phyloP scores from a whole-genome alignment of 2,113 vertebrate species.

The Ramphastos sulfuratus region DNA sequence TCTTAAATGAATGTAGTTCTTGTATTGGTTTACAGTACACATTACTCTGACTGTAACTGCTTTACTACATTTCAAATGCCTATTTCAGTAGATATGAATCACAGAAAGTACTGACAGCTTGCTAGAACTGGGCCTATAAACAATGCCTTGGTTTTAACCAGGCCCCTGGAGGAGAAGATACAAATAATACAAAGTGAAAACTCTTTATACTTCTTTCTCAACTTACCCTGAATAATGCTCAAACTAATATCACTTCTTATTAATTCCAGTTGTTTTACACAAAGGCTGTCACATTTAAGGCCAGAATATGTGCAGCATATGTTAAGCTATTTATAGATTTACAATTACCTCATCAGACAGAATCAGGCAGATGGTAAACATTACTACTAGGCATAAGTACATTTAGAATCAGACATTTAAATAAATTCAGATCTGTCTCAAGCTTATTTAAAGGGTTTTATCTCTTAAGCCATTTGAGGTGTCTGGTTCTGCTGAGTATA shows the following conservation, averaged over 20 bases:
- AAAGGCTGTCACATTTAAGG: constrained; percentile 78
- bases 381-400: constrained; percentile 78
- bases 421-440: constrained; percentile 85
- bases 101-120: constrained; percentile 7
- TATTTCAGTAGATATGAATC: neutral
- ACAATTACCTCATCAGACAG: constrained; percentile 82
- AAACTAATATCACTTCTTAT: constrained; percentile 67
- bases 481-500: constrained; percentile 67
- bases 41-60: constrained; percentile 11
- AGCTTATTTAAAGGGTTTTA: constrained; percentile 87
- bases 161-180: constrained; percentile 30
- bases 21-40: neutral
- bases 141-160: neutral
- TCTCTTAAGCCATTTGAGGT: constrained; percentile 77
- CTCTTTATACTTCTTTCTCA: constrained; percentile 56
- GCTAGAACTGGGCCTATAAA: neutral
- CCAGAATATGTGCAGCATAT: constrained; percentile 82
- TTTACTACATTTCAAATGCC: neutral
- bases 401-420: constrained; percentile 84
- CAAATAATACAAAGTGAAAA: constrained; percentile 67
- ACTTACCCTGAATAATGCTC: constrained; percentile 66
- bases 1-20: neutral
- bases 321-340: constrained; percentile 80
- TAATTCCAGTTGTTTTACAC: constrained; percentile 80
- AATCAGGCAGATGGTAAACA: constrained; percentile 86